These are phyloP conservation scores for Oreotragus oreotragus DNA, from an alignment of 2,113 vertebrate species.

Conservation along the genomic window DNA sequence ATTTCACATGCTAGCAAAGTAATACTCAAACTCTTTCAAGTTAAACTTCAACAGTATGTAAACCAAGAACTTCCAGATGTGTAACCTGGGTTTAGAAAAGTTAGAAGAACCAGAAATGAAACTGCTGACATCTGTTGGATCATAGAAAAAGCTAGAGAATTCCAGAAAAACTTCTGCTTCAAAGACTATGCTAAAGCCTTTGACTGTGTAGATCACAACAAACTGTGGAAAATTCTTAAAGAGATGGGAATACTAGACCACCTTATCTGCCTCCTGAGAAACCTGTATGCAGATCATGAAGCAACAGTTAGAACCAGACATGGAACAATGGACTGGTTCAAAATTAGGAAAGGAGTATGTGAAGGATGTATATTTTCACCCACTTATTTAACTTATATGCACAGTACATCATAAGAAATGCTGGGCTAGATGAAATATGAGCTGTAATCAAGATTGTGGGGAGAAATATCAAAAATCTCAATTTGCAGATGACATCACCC, in stretches of 20 bases:
- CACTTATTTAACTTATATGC: background rate
- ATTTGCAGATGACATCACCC: background rate
- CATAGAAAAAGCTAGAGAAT: background rate
- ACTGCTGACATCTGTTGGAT: background rate
- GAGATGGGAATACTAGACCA: background rate
- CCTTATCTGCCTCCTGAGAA: background rate
- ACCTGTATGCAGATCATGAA: background rate
- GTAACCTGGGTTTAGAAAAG: background rate
- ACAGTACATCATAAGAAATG: background rate
- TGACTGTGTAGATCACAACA: background rate
- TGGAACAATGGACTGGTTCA: background rate
- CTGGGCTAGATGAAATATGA: background rate
- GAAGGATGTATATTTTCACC: background rate
- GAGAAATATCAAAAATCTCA: background rate
- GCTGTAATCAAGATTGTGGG: rapidly evolving
- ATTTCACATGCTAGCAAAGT: background rate
- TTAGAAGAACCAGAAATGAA: background rate
- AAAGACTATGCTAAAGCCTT: background rate
- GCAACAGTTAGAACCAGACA: background rate
- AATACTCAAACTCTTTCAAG: background rate
- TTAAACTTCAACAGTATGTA: background rate
- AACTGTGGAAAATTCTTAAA: background rate
- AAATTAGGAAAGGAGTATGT: background rate
- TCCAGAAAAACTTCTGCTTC: background rate
- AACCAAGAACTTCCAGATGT: background rate